Conservation (phyloP, 2,113 vertebrate genomes). For the Gulo gulo region DNA sequence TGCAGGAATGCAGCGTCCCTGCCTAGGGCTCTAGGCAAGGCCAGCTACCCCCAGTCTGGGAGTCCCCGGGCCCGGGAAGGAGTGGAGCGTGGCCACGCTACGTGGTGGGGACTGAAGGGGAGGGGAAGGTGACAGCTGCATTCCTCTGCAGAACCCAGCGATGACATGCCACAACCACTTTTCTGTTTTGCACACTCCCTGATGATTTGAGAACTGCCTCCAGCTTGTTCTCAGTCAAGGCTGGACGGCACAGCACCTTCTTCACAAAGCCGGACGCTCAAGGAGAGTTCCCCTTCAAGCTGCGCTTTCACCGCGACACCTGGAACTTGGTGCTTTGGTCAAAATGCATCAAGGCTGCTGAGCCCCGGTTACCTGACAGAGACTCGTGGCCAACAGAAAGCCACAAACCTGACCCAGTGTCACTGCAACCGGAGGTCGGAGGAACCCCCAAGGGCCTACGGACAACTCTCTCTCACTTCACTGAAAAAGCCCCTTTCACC, state of each 20-base stretch:
- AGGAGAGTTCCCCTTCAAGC: neutral
- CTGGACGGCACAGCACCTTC: neutral
- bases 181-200: neutral
- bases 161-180: rapidly evolving
- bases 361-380: neutral
- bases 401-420: rapidly evolving
- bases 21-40: neutral
- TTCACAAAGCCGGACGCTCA: neutral
- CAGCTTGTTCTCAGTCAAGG: neutral
- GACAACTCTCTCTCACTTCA: neutral
- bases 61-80: neutral
- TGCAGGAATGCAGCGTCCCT: neutral
- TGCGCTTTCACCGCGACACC: neutral
- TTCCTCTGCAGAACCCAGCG: neutral
- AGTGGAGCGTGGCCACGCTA: neutral
- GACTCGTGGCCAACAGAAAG: neutral
- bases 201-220: neutral
- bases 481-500: neutral
- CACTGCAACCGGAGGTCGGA: neutral
- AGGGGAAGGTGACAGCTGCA: rapidly evolving
- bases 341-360: rapidly evolving
- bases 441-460: neutral
- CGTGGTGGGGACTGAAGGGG: rapidly evolving
- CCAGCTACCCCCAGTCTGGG: too few species aligned
- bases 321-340: neutral